phyloP scores from a whole-genome alignment of 2,113 vertebrate species.

The Thamnaconus septentrionalis region DNA sequence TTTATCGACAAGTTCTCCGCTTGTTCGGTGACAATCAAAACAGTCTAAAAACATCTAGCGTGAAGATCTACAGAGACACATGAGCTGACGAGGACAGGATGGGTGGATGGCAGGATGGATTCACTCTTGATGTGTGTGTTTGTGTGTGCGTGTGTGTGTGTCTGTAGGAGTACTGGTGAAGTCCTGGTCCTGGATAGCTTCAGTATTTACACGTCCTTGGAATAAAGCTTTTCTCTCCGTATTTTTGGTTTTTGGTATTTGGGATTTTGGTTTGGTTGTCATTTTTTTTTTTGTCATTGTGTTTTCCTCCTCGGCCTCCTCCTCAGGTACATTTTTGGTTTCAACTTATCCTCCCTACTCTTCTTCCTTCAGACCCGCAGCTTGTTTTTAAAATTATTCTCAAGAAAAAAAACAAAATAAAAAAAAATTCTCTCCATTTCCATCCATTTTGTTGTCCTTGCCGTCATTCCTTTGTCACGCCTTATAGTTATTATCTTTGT shows the following conservation, averaged over 20 bases:
- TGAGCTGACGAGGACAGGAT: conserved; percentile 43
- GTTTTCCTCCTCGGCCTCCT: conserved; percentile 66
- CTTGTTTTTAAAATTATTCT: conserved; percentile 33
- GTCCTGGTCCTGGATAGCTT: conserved; percentile 79
- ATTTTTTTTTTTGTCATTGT: conserved; percentile 68
- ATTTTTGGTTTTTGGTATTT: conserved; percentile 87
- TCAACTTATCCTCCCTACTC: conserved; percentile 68
- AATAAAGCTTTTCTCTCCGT: conserved; percentile 85
- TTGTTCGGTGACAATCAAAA: conserved; percentile 43
- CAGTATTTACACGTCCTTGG: conserved; percentile 82
- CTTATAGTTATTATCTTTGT: conserved; percentile 67
- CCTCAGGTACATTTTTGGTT: conserved; percentile 78
- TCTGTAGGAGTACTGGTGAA: conserved; percentile 28
- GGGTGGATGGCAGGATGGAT: conserved; percentile 49
- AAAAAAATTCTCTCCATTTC: conserved; percentile 43
- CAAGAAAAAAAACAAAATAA: conserved; percentile 44
- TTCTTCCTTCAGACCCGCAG: conserved; percentile 71
- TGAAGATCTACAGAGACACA: conserved; percentile 35
- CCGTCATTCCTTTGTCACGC: conserved; percentile 60
- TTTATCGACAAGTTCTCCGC: conserved; percentile 19
- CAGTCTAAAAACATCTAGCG: conserved; percentile 18
- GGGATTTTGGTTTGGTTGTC: conserved; percentile 82
- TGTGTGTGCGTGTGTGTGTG: conserved; percentile 7
- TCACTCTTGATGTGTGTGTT: conserved; percentile 32
- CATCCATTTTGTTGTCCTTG: conserved; percentile 49